A percentile compares a stretch with the other conserved stretches of the same genome.
phyloP scores from a whole-genome alignment of 2,888 invertebrate species.

The Pasiphila rectangulata region DNA sequence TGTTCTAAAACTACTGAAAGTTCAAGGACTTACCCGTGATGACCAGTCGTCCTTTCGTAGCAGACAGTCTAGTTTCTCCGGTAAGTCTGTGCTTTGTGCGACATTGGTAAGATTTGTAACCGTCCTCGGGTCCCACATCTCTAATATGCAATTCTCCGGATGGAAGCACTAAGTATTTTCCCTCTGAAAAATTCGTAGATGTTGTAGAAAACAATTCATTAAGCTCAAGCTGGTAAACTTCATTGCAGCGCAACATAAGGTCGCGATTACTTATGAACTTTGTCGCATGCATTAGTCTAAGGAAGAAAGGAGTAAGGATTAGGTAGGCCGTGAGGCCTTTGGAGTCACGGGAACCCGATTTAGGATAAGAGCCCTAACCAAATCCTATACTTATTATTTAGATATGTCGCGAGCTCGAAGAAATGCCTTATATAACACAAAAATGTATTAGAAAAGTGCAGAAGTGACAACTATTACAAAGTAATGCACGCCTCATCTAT shows the following conservation, averaged over 20 bases:
- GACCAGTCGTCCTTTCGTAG: slow-evolving; percentile 95
- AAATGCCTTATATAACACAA: too few relatives aligned
- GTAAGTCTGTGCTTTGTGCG: slow-evolving; percentile 95
- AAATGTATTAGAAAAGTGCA: too few relatives aligned
- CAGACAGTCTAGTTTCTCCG: slow-evolving; percentile 94
- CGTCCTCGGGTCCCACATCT: slow-evolving; percentile 96
- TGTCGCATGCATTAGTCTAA: slow-evolving; percentile 73
- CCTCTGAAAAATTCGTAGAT: slow-evolving; percentile 83
- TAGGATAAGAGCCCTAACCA: slow-evolving; percentile 54
- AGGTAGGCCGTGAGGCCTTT: slow-evolving; percentile 83
- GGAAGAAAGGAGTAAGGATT: slow-evolving; percentile 77
- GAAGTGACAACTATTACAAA: too few relatives aligned
- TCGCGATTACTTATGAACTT: slow-evolving; percentile 71
- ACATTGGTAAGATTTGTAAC: slow-evolving; percentile 96
- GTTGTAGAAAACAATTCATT: slow-evolving; percentile 22
- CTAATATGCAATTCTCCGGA: slow-evolving; percentile 97
- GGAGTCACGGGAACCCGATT: slow-evolving; percentile 66
- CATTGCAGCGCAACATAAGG: slow-evolving; percentile 57
- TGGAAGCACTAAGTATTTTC: slow-evolving; percentile 95
- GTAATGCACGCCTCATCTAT: too few relatives aligned
- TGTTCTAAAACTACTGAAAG: slow-evolving; percentile 20
- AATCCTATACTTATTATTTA: slow-evolving; percentile 11
- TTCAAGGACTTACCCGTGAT: slow-evolving; percentile 90
- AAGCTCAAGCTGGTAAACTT: slow-evolving; percentile 7
- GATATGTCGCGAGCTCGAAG: not conserved